Conservation (phyloP, 2,113 vertebrate species). For the Scophthalmus maximus region DNA sequence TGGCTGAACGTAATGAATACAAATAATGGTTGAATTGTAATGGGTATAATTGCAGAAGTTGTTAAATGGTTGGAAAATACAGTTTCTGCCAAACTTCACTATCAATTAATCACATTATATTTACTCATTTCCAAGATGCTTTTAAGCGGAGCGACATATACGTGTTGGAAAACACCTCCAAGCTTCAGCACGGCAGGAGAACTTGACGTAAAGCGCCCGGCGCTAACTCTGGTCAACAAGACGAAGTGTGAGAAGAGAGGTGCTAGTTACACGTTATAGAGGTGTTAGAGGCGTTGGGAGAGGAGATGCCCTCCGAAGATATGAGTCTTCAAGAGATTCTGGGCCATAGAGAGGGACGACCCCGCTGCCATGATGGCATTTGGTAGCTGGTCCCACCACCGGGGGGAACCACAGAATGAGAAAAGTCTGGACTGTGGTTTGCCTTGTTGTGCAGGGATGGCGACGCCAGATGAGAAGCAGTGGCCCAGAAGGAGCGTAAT, state of each 20-base stretch:
- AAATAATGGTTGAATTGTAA: no score
- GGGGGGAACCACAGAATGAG: no score
- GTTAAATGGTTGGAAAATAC: no score
- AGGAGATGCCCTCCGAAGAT: not conserved
- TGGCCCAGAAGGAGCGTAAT: not conserved
- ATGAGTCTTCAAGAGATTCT: not conserved
- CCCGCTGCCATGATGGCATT: not conserved
- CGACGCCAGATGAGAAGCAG: not conserved
- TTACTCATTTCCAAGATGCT: no score
- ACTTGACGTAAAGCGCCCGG: not conserved
- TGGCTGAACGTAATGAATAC: no score
- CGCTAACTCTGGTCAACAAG: not conserved
- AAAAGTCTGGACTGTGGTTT: not conserved
- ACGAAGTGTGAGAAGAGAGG: not conserved
- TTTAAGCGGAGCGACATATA: no score
- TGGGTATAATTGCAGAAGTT: no score
- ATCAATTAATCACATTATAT: no score
- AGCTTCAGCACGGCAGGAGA: not conserved
- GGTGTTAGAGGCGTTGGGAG: no score
- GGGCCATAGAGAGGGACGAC: not conserved
- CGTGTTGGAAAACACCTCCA: not conserved
- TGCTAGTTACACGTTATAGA: not conserved
- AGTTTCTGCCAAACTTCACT: no score
- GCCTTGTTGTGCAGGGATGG: not conserved
- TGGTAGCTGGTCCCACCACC: not conserved